These are phyloP conservation scores for Entomyzon cyanotis DNA, from an alignment of 2,113 vertebrate species.

Conservation along the genomic window DNA sequence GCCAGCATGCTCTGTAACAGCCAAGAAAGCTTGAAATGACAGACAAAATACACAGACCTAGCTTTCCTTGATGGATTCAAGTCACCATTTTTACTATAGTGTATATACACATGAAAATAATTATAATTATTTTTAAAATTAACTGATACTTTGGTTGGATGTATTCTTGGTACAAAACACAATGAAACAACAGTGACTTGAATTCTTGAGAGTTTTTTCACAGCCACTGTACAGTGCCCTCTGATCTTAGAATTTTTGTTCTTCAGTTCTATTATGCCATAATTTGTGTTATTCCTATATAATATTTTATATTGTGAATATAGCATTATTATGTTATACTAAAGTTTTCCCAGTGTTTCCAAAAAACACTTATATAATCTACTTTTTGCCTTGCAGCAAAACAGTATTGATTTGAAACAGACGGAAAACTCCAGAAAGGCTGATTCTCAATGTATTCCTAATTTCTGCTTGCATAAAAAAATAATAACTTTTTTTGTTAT, in stretches of 20 bases:
- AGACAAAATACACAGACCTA: not conserved
- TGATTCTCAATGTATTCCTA: not conserved
- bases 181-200: not conserved
- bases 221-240: not conserved
- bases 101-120: not conserved
- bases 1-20: not conserved
- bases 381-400: constrained; percentile 14
- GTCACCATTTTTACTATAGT: not conserved
- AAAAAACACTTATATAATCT: not conserved
- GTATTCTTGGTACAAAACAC: not conserved
- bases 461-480: not conserved
- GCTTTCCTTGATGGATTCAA: not conserved
- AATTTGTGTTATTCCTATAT: not conserved
- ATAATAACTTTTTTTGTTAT: not conserved
- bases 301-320: not conserved
- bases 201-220: not conserved
- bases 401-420: constrained; percentile 43
- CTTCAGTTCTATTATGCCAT: not conserved
- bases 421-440: not conserved
- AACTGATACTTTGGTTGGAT: not conserved
- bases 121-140: not conserved
- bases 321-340: not conserved
- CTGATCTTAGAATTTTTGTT: not conserved
- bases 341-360: constrained; percentile 15
- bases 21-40: not conserved